phyloP scores from a whole-genome alignment of 2,113 vertebrate species.

The Phylloscopus whistleri region DNA sequence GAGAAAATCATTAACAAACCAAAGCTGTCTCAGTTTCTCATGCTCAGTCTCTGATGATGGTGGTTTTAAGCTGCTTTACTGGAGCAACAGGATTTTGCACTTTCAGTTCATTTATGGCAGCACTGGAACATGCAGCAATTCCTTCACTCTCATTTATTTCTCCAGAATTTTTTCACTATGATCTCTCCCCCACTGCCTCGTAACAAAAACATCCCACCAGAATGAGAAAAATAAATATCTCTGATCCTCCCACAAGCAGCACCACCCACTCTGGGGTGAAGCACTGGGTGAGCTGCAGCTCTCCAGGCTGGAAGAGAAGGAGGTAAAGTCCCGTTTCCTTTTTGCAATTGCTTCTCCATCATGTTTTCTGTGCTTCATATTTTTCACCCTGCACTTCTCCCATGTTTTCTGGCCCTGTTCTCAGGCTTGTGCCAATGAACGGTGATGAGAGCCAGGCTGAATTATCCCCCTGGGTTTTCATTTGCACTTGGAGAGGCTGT shows the following conservation, averaged over 20 bases:
- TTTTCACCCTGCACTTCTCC: background rate
- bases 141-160: background rate
- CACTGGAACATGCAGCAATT: rapidly evolving
- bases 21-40: background rate
- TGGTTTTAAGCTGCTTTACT: background rate
- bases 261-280: background rate
- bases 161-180: background rate
- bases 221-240: background rate
- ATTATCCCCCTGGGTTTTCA: background rate
- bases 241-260: background rate
- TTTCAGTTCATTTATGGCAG: background rate
- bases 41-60: background rate
- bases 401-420: background rate
- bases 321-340: background rate
- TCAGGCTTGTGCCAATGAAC: background rate
- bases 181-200: background rate
- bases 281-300: background rate
- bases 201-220: background rate
- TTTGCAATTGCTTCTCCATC: background rate
- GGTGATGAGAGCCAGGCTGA: background rate
- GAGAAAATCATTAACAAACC: constrained; percentile 49
- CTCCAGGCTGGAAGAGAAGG: background rate
- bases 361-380: background rate
- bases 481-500: background rate
- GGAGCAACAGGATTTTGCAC: background rate